phyloP scores from a whole-genome alignment of 2,797 vertebrate species.

The Melanotaenia boesemani region DNA sequence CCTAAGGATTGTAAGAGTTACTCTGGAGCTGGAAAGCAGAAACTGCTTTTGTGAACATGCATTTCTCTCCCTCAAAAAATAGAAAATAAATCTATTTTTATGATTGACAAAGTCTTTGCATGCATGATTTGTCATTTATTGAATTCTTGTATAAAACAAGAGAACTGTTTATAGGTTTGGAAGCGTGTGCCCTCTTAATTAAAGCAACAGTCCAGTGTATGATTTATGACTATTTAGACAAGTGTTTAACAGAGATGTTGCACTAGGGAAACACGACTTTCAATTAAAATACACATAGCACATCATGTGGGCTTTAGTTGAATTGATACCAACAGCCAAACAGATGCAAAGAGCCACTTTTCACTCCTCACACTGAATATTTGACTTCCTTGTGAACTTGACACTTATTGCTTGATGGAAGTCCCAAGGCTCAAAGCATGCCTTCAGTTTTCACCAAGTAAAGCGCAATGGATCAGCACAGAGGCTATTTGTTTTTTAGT shows the following conservation, averaged over 20 bases:
- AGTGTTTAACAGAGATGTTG: conserved; percentile 86
- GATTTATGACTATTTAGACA: conserved; percentile 94
- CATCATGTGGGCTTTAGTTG: conserved; percentile 76
- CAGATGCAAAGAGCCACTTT: conserved; percentile 64
- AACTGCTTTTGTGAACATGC: conserved; percentile 16
- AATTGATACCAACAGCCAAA: conserved; percentile 72
- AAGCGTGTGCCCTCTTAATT: conserved; percentile 78
- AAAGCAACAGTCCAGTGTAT: conserved; percentile 83
- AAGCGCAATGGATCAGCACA: conserved; percentile 38
- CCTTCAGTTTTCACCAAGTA: conserved; percentile 31
- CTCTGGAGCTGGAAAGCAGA: conserved; percentile 37
- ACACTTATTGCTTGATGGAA: conserved; percentile 63
- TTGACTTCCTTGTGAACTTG: conserved; percentile 73
- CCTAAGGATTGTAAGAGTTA: conserved; percentile 59
- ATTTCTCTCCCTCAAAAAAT: not conserved
- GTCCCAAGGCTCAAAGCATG: conserved; percentile 36
- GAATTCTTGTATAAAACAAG: conserved; percentile 16
- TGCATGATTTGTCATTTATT: conserved; percentile 21
- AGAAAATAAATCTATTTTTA: not conserved
- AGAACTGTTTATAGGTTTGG: conserved; percentile 69
- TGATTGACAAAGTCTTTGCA: conserved; percentile 15
- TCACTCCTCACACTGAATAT: conserved; percentile 71
- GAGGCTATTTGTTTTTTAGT: conserved; percentile 36
- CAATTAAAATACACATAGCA: conserved; percentile 77
- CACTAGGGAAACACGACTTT: conserved; percentile 81